A percentile compares a stretch with the other conserved stretches of the same genome.
Conservation (phyloP, 2,113 vertebrate species). For the Gorsachius goisagi region DNA sequence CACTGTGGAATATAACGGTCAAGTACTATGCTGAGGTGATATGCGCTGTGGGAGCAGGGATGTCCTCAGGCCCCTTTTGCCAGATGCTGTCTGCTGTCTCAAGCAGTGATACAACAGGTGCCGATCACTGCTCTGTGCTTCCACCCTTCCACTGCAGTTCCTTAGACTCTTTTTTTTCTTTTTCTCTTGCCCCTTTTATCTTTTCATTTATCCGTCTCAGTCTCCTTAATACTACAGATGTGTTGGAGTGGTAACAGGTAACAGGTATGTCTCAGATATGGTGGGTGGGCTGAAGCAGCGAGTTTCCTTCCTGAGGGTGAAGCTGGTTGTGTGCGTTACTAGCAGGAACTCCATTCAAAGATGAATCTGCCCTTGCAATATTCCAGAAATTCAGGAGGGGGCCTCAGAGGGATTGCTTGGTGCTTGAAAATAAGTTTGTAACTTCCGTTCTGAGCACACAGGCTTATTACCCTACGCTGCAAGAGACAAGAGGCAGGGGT, state of each 20-base stretch:
- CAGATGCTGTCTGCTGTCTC: not conserved
- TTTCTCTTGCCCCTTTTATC: not conserved
- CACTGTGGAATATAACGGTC: not conserved
- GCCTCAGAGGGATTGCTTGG: not conserved
- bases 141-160: not conserved
- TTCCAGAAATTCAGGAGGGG: not conserved
- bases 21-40: no score
- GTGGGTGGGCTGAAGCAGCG: accelerated
- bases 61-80: not conserved
- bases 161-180: not conserved
- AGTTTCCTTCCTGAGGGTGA: not conserved
- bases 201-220: not conserved
- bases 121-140: not conserved
- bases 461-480: not conserved
- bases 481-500: not conserved
- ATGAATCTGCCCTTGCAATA: not conserved
- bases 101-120: not conserved
- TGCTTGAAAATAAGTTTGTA: not conserved
- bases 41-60: accelerated
- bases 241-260: not conserved
- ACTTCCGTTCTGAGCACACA: not conserved
- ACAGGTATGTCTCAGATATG: not conserved
- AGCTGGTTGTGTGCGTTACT: accelerated
- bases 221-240: not conserved
- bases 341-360: not conserved